phyloP scores from a whole-genome alignment of 1,140 invertebrate genomes.

The Chironomus tepperi region DNA sequence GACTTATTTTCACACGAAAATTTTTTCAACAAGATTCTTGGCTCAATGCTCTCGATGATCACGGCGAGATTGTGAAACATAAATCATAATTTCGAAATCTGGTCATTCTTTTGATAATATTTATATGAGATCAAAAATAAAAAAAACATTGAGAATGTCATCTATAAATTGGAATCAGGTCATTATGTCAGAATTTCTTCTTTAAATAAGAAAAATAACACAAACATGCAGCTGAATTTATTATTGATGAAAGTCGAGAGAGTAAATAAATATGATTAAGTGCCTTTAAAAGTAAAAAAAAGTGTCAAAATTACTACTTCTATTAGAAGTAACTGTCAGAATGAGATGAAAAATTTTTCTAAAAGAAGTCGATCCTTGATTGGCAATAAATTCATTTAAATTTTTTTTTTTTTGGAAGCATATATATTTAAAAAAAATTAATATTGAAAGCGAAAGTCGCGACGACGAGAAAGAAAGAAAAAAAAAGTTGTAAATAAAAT shows the following conservation, averaged over 20 bases:
- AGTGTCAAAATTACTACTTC: neutral
- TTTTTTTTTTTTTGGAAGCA: neutral
- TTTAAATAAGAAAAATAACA: neutral
- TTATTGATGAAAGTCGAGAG: neutral
- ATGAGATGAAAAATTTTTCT: neutral
- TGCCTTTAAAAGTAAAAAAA: constrained; percentile 3
- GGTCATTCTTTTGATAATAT: too few species aligned
- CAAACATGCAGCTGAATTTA: too few species aligned
- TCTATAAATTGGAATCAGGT: too few species aligned
- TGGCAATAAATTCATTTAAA: neutral
- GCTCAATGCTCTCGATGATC: too few species aligned
- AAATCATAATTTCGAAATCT: too few species aligned
- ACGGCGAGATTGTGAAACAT: too few species aligned
- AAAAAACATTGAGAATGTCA: too few species aligned
- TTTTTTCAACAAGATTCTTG: too few species aligned
- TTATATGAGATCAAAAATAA: too few species aligned
- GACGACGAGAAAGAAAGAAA: neutral
- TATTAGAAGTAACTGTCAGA: neutral
- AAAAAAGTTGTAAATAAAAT: neutral
- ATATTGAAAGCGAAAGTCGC: neutral
- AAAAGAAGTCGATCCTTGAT: too few species aligned
- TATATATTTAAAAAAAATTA: neutral
- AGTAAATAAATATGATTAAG: neutral
- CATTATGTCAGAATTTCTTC: too few species aligned
- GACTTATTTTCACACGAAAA: too few species aligned